Conservation (phyloP, 1,140 invertebrate genomes). For the Lepidurus arcticus region DNA sequence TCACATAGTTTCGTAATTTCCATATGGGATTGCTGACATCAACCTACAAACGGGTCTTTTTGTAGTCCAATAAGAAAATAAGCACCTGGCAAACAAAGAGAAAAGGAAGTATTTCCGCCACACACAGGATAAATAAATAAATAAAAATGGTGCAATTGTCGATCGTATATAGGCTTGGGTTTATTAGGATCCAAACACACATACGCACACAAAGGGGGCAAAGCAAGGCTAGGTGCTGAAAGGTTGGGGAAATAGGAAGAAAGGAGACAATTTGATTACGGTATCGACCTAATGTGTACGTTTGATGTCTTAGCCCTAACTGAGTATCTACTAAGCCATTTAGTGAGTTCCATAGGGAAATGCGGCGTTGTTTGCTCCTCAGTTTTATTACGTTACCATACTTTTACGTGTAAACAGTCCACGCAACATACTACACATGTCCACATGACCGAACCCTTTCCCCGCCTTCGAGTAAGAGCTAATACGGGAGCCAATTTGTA, state of each 20-base stretch:
- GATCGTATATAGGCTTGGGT: neutral
- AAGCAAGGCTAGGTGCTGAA: neutral
- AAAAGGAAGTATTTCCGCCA: no score
- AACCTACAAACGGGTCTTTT: no score
- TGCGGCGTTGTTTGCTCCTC: conserved; percentile 14
- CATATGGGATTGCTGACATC: no score
- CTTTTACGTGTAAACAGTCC: conserved; percentile 3
- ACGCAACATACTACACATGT: neutral
- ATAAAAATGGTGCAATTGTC: no score
- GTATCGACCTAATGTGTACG: conserved; percentile 3
- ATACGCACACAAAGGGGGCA: neutral
- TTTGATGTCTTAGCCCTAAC: conserved; percentile 6
- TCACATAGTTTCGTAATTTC: no score
- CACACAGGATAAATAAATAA: no score
- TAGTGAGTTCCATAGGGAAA: conserved; percentile 2
- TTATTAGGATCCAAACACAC: neutral
- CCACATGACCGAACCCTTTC: neutral
- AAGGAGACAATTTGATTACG: neutral
- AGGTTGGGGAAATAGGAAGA: neutral
- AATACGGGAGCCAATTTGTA: conserved; percentile 15
- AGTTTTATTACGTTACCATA: neutral
- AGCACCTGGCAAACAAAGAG: no score
- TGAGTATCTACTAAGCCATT: neutral
- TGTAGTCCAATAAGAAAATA: no score
- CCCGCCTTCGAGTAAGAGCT: neutral